phyloP scores from a whole-genome alignment of 2,113 vertebrate species.

The Trematocara stigmaticum region DNA sequence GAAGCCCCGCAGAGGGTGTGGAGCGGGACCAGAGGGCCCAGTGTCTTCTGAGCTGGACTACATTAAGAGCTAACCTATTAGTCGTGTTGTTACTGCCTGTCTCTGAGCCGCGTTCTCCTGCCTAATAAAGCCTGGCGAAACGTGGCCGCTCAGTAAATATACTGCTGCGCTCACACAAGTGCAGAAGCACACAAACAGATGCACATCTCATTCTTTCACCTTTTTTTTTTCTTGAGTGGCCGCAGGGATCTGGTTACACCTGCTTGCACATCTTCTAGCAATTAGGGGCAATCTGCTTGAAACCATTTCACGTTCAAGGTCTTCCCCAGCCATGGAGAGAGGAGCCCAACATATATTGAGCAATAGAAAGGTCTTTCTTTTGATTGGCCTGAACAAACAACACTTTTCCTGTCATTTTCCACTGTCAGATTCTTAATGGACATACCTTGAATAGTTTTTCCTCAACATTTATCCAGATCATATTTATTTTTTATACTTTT shows the following conservation, averaged over 20 bases:
- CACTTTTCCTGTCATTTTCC: neutral
- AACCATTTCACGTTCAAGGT: slow-evolving; percentile 89
- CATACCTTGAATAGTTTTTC: neutral
- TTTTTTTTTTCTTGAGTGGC: slow-evolving; percentile 64
- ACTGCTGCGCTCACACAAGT: slow-evolving; percentile 41
- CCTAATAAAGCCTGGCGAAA: slow-evolving; percentile 85
- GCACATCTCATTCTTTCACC: slow-evolving; percentile 64
- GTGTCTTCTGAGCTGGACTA: slow-evolving; percentile 70
- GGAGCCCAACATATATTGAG: slow-evolving; percentile 70
- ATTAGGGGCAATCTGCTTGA: slow-evolving; percentile 90
- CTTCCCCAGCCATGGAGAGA: slow-evolving; percentile 76
- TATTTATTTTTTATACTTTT: neutral
- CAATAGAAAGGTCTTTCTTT: slow-evolving; percentile 25
- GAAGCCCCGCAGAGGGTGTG: slow-evolving; percentile 42
- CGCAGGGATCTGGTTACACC: slow-evolving; percentile 86
- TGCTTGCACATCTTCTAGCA: slow-evolving; percentile 91
- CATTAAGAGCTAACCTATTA: slow-evolving; percentile 87
- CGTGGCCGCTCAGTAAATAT: slow-evolving; percentile 85
- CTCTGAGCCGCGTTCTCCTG: slow-evolving; percentile 78
- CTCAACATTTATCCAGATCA: neutral
- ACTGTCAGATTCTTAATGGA: neutral
- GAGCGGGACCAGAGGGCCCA: slow-evolving; percentile 49
- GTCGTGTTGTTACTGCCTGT: slow-evolving; percentile 81
- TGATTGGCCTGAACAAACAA: slow-evolving; percentile 42
- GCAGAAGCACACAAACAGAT: slow-evolving; percentile 57